Evolutionary conservation across 2,888 invertebrate genomes (phyloP).

Genomic region (Alentia gelatinosa): DNA sequence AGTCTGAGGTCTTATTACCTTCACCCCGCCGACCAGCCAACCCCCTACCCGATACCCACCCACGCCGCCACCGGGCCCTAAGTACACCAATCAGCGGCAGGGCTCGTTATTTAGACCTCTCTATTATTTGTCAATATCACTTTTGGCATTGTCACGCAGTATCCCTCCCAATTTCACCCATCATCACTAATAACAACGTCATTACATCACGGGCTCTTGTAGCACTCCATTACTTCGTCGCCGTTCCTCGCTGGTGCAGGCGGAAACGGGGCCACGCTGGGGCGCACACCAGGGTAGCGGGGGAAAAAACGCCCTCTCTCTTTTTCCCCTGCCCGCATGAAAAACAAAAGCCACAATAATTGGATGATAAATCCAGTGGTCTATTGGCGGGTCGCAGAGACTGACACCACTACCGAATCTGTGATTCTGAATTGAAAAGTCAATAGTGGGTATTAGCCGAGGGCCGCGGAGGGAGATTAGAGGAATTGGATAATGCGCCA

Average conservation of each 20-base stretch:
- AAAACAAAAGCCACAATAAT: constrained; percentile 37
- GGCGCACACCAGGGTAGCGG: background rate
- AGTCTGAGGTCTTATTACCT: background rate
- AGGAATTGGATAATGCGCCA: constrained; percentile 48
- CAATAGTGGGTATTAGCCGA: constrained; percentile 31
- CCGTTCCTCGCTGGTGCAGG: background rate
- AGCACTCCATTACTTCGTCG: constrained; percentile 16
- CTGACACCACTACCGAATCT: constrained; percentile 16
- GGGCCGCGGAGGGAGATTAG: background rate
- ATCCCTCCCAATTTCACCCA: constrained; percentile 8
- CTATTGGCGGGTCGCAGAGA: constrained; percentile 32
- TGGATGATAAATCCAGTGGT: constrained; percentile 34
- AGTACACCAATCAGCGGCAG: constrained; percentile 18
- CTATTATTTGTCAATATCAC: constrained; percentile 37
- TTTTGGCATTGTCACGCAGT: constrained; percentile 42
- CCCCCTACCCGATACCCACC: background rate
- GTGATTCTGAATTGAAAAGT: constrained; percentile 51
- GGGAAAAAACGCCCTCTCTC: background rate
- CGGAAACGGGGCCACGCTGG: background rate
- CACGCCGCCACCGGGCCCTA: background rate
- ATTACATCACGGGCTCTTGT: background rate
- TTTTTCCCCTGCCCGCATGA: background rate
- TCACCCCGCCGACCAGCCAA: background rate
- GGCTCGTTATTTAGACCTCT: constrained; percentile 33
- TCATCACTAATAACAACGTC: constrained; percentile 17